These are phyloP conservation scores for Luperina testacea DNA, from an alignment of 2,888 invertebrate species.

Conservation along the genomic window DNA sequence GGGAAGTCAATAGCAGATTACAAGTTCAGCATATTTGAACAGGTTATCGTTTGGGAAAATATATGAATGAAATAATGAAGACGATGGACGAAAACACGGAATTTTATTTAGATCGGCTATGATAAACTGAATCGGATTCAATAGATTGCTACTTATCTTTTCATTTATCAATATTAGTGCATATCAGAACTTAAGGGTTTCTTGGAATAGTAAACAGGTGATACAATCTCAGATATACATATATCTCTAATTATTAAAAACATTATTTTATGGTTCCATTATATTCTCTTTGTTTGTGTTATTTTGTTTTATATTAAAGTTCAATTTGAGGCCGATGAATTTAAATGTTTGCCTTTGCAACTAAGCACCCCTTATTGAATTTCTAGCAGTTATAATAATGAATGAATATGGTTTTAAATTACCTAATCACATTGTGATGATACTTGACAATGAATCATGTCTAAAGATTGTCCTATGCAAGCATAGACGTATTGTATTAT, in stretches of 20 bases:
- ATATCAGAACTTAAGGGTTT: slow-evolving; percentile 32
- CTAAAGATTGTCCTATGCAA: not conserved
- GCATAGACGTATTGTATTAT: slow-evolving; percentile 1
- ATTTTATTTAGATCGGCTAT: slow-evolving; percentile 15
- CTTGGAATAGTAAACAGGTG: slow-evolving; percentile 35
- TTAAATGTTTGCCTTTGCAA: slow-evolving; percentile 1
- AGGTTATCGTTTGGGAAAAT: slow-evolving; percentile 3
- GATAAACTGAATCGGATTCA: slow-evolving; percentile 46
- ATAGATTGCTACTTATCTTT: slow-evolving; percentile 44
- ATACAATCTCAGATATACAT: slow-evolving; percentile 33
- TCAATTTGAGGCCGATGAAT: slow-evolving; percentile 3
- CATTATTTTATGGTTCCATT: slow-evolving; percentile 11
- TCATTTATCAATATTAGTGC: slow-evolving; percentile 31
- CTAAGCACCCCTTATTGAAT: slow-evolving; percentile 1
- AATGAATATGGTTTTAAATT: slow-evolving; percentile 3
- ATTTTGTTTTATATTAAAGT: slow-evolving; percentile 5
- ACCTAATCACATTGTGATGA: not conserved
- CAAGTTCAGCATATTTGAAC: not conserved
- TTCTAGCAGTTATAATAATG: slow-evolving; percentile 4
- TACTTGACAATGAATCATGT: slow-evolving; percentile 11
- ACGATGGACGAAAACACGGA: slow-evolving; percentile 15
- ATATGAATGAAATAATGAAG: slow-evolving; percentile 2
- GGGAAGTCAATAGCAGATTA: not conserved
- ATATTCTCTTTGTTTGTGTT: slow-evolving; percentile 5
- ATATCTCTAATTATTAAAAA: slow-evolving; percentile 11